Evolutionary conservation across 2,797 vertebrate species (phyloP), one percentile per base, ranked within the genome.

Genomic region (Lemur catta): DNA sequence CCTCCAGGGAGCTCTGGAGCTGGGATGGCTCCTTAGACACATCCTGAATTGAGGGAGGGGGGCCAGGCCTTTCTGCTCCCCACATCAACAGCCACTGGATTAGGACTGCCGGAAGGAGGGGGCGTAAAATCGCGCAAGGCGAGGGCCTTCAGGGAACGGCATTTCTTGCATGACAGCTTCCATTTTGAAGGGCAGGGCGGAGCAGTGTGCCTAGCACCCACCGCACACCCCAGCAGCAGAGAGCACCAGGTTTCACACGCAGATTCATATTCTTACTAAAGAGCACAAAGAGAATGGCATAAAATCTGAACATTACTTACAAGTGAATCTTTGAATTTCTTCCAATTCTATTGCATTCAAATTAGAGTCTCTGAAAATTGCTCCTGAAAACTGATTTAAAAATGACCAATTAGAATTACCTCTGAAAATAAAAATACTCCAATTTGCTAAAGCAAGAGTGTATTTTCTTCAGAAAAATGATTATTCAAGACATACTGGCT

Each of bases 381-480:
- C 28, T 35, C n/a, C 52, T 24, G 35, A 80, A 80, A 55, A 46
- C 4, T 26, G 52, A 85, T 91, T 61, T 52, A 69, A 93, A 82
- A 4, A 81, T 20, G 6, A 20, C 24, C 35, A 11, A 18, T 52
- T 55, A 80, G 35, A 78, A 55, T 55, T 55, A 79, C 24, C 48
- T 74, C 50, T 46, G 15, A 92, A 80, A 84, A 57, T 33, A 75
- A 85, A 84, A 86, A 46, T 30, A 69, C 26, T 22, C 2, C 14
- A 59, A 18, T 38, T 79, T 74, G 30, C 46, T 81, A 89, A 91
- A 89, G 55, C 38, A 72, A 75, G 55, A 69, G 20, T 28, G 24
- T 67, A 52, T 78, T 80, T 94, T 84, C 33, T 88, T 84, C 80
- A 96, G 41, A 92, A 84, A 93, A 91, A 84, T 14, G 11, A 20